Evolutionary conservation across 2,113 vertebrate genomes (phyloP), one percentile per base, ranked within the genome.

Genomic region (Holacanthus passer): DNA sequence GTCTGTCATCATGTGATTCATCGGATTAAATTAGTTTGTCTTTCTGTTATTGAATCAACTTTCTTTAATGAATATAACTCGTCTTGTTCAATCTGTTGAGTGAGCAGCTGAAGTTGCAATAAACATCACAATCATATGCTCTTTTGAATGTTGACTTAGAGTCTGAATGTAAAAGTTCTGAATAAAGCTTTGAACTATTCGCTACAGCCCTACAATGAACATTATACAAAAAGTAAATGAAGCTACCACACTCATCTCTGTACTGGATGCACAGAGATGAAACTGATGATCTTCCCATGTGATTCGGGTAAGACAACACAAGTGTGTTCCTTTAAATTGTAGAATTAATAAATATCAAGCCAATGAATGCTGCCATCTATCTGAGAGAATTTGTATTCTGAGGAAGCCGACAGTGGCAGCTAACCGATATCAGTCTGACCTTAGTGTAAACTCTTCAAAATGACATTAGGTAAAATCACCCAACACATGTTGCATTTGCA

Each of bases 371-470:
- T 56, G 24, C 62, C 19, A 2, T 65, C 16, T 19, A 16, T 50
- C 24, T 52, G 14, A 39, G n/a, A n/a, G n/a, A n/a, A n/a, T n/a
- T n/a, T n/a, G n/a, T n/a, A n/a, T n/a, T n/a, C n/a, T n/a, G 16
- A 65, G 31, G 43, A 24, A 55, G 24, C 24, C 22, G 20, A 35
- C 58, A 53, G 37, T 22, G 12, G 37, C 43, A 32, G 24, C 24
- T 16, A 74, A 77, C 83, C 47, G 58, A 79, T 74, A 77, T 84
- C 89, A 86, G 89, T 62, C 68, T 53, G 17, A 85, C 79, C 81
- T 7, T 58, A 73, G 85, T 64, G 81, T 87, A 82, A 87, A 89
- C 78, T 82, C 45, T 77, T 76, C 11, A 73, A 56, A 47, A 73
- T 29, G 37, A 68, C 67, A 37, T 29, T n/a, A 73, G 73, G 52